phyloP scores from a whole-genome alignment of 2,113 vertebrate genomes.

The Semnornis frantzii region DNA sequence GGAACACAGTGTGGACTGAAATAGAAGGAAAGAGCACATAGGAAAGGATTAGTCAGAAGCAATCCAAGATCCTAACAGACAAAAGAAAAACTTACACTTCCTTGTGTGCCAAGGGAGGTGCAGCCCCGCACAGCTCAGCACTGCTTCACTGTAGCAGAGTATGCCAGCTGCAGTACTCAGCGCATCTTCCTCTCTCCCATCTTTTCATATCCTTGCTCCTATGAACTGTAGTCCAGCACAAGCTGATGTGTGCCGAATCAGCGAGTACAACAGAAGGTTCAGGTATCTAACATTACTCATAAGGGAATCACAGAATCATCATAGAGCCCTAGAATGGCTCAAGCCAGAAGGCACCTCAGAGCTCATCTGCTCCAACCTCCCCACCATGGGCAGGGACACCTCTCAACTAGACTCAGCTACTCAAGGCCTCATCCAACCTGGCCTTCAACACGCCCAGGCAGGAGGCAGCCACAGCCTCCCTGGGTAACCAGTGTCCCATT shows the following conservation, averaged over 20 bases:
- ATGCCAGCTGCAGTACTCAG: neutral
- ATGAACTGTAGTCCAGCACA: neutral
- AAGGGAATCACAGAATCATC: neutral
- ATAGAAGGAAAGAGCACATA: neutral
- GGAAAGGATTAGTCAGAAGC: neutral
- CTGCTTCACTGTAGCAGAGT: neutral
- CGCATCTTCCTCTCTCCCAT: neutral
- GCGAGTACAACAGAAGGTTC: neutral
- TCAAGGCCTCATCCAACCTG: no score
- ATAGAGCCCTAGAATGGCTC: no score
- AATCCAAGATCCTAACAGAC: neutral
- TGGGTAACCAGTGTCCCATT: no score
- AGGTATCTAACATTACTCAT: neutral
- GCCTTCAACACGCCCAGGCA: no score
- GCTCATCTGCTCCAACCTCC: no score
- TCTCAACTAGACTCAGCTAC: no score
- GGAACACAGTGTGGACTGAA: neutral
- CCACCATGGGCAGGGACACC: no score
- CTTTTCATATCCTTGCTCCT: rapidly evolving
- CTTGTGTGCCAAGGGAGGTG: neutral
- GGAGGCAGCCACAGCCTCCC: no score
- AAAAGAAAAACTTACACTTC: neutral
- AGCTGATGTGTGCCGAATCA: neutral
- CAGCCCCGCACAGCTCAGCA: neutral
- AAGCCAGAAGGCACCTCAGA: no score